phyloP scores from a whole-genome alignment of 2,113 vertebrate species.

The human region GRCh38 chr3:151043501-151044000 shows the following conservation, averaged over 20 bases:
- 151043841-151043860: not conserved
- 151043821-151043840: not conserved
- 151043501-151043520: not conserved
- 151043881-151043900: not conserved
- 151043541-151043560: not conserved
- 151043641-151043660: not conserved
- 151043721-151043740: not conserved
- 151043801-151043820: not conserved
- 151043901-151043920: not conserved
- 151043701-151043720: not conserved
- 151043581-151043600: not conserved
- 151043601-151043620: not conserved
- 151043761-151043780: not conserved
- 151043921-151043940: not conserved
- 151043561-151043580: not conserved
- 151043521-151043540: not conserved
- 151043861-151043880: not conserved
- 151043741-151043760: not conserved
- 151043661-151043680: not conserved
- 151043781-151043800: not conserved
- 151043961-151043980: not conserved
- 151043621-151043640: not conserved
- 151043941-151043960: not conserved
- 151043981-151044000: not conserved
- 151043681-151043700: not conserved